A percentile compares a stretch with the other conserved stretches of the same genome.
phyloP scores from a whole-genome alignment of 2,888 invertebrate genomes.

The Hyles lineata region DNA sequence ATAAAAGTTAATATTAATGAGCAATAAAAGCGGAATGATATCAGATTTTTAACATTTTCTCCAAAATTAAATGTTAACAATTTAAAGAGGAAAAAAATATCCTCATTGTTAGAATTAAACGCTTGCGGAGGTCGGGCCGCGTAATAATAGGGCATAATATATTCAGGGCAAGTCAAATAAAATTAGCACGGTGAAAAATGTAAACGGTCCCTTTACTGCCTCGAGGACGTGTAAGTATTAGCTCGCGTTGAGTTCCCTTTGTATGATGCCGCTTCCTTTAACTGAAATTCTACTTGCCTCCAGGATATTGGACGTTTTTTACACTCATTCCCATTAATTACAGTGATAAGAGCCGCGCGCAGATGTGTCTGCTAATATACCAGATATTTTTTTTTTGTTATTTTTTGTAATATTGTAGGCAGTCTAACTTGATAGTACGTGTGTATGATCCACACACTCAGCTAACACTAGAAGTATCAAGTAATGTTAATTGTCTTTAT shows the following conservation, averaged over 20 bases:
- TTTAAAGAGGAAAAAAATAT: slow-evolving; percentile 71
- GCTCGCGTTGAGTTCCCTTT: slow-evolving; percentile 57
- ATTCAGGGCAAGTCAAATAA: slow-evolving; percentile 84
- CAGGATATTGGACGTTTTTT: slow-evolving; percentile 35
- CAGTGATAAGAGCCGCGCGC: not conserved
- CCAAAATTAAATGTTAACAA: slow-evolving; percentile 77
- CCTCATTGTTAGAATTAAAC: slow-evolving; percentile 79
- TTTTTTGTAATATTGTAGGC: too few species aligned
- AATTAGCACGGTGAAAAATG: slow-evolving; percentile 85
- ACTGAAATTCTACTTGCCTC: slow-evolving; percentile 32
- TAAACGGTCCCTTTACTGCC: slow-evolving; percentile 80
- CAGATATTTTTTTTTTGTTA: not conserved
- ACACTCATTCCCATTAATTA: not conserved
- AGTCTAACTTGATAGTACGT: too few species aligned
- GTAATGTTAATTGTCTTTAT: too few species aligned
- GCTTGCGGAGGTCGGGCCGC: slow-evolving; percentile 67
- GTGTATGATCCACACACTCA: too few species aligned
- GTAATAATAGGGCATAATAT: slow-evolving; percentile 83
- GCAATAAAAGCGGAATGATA: slow-evolving; percentile 73
- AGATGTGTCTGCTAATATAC: not conserved
- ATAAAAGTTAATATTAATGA: slow-evolving; percentile 70
- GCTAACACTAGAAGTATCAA: too few species aligned
- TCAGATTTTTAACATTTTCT: slow-evolving; percentile 73
- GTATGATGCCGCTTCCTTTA: slow-evolving; percentile 45
- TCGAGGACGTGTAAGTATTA: slow-evolving; percentile 79